Evolutionary conservation across 2,888 invertebrate species (phyloP).

Genomic region (Zygaena filipendulae): DNA sequence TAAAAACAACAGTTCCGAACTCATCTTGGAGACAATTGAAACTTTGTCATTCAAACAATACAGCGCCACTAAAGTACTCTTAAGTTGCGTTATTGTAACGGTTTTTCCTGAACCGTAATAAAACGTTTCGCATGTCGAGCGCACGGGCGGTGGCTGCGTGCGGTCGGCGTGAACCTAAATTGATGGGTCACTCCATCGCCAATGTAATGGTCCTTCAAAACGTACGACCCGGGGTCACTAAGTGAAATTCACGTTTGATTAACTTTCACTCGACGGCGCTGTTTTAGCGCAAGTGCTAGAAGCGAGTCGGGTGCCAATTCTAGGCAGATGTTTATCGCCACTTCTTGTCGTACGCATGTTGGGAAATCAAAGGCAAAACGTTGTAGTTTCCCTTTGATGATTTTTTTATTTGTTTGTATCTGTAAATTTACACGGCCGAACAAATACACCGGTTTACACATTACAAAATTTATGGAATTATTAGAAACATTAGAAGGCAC

Average conservation of each 20-base stretch:
- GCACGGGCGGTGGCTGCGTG: conserved; percentile 46
- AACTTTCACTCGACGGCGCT: conserved; percentile 43
- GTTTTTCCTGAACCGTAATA: conserved; percentile 54
- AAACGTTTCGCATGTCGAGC: conserved; percentile 60
- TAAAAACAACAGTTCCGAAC: too few relatives aligned
- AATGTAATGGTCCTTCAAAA: conserved; percentile 65
- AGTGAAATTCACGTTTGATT: conserved; percentile 64
- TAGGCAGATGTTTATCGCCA: too few relatives aligned
- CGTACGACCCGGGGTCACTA: conserved; percentile 52
- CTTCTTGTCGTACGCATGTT: too few relatives aligned
- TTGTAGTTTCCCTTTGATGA: conserved; percentile 5
- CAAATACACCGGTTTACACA: too few relatives aligned
- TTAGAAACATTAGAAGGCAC: too few relatives aligned
- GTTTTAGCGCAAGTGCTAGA: conserved; percentile 13
- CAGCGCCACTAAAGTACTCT: conserved; percentile 18
- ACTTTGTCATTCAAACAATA: too few relatives aligned
- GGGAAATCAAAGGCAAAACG: conserved; percentile 1
- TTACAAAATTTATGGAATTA: too few relatives aligned
- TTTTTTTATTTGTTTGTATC: conserved; percentile 6
- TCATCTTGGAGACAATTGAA: too few relatives aligned
- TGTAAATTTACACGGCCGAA: too few relatives aligned
- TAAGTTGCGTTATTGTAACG: conserved; percentile 43
- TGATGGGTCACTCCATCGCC: conserved; percentile 64
- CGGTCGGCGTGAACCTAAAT: conserved; percentile 60
- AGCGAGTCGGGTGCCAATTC: too few relatives aligned